Evolutionary conservation across 2,113 vertebrate species (phyloP).

Genomic region (Lucifuga dentata): DNA sequence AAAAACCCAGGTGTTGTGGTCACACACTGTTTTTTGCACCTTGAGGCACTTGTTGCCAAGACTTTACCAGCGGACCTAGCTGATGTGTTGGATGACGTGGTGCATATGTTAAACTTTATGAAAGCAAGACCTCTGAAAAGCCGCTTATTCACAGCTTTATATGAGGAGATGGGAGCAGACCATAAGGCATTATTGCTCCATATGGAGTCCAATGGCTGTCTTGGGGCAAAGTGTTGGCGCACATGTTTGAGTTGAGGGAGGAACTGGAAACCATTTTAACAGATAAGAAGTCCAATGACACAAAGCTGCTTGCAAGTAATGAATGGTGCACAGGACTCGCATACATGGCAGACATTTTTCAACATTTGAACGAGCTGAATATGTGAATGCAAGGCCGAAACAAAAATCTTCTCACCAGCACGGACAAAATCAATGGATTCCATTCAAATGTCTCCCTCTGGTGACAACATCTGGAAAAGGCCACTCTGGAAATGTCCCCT

Average conservation of each 20-base stretch:
- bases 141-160: conserved; percentile 3
- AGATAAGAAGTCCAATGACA: background rate
- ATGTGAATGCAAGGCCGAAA: conserved; percentile 13
- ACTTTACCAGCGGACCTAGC: conserved; percentile 34
- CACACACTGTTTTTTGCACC: conserved; percentile 32
- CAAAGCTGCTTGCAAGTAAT: conserved; percentile 19
- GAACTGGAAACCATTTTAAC: background rate
- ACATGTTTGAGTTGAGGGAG: conserved; percentile 1
- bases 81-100: conserved; percentile 31
- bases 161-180: conserved; percentile 14
- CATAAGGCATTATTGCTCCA: background rate
- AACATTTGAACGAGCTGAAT: background rate
- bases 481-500: too few species aligned
- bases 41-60: conserved; percentile 27
- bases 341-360: conserved; percentile 5
- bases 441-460: too few species aligned
- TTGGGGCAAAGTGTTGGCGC: background rate
- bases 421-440: background rate
- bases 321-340: conserved; percentile 11
- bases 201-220: conserved; percentile 4
- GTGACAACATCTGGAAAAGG: too few species aligned
- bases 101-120: conserved; percentile 29
- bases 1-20: conserved; percentile 7
- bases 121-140: conserved; percentile 22
- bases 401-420: conserved; percentile 8